Evolutionary conservation across 2,888 invertebrate genomes (phyloP), one percentile per base, ranked within the genome.

Genomic region (Drosophila pseudotalamancana): DNA sequence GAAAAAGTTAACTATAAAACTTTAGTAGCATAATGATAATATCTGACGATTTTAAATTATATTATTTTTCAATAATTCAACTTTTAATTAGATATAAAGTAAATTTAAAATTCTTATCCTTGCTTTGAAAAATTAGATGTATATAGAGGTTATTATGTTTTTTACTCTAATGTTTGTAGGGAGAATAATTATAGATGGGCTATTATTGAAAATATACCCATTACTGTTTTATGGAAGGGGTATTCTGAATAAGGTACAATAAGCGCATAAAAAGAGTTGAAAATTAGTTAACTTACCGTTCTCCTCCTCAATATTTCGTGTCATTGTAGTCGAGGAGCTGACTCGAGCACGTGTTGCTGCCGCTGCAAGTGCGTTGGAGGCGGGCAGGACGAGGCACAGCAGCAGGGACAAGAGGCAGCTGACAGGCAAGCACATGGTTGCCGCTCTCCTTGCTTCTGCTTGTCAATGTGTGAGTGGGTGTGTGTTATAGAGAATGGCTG

Each of bases 231-330:
- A 21, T 6, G 0, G 0, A 19, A 14, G 9, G 18, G 18, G 18
- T 60, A 46, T 46, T 37, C 19, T n/a, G 16, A 37, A 14, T 12
- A 6, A 27, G 12, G n/a, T 34, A 19, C 12, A 23, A 32, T n/a
- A 18, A 9, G 11, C 9, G 37, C 8, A 25, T 31, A 18, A 31
- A 19, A 62, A 19, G 19, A 31, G 32, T 48, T 64, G 29, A 35
- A 64, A 64, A 55, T 42, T 48, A 43, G 46, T 64, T n/a, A 35
- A 90, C 90, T 91, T 77, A 91, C 91, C 91, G 63, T 91, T 91
- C 78, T 91, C 91, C 64, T 91, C 91, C 60, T 91, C 91, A 43
- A 91, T 91, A 77, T 91, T 91, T 61, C 91, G 89, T 53, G 90
- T 90, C 87, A 91, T 90, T 59, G 89, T 80, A 23, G 90, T 89